Base-by-base conservation (phyloP, 2,113 vertebrate genomes). In the Climacteris rufus region DNA sequence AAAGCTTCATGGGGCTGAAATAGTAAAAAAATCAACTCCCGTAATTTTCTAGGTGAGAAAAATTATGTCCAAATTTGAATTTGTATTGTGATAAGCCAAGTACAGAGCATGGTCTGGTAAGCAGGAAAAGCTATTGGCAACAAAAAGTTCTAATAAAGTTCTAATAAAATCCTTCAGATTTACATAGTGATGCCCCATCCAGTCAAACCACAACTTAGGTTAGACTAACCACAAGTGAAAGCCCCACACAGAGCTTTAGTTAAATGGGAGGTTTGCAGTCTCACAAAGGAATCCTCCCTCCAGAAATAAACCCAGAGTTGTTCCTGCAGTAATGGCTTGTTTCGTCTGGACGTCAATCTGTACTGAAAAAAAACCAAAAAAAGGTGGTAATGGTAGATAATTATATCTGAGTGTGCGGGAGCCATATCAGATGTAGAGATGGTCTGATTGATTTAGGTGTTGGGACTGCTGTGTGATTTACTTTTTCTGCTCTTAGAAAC, bases 331-430 rank as follows among this genome's bases (percentile, higher is more conserved):
- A 94, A 68, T 71, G 77, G 42, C 39, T 91, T 96, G 93, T 97
- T 97, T 94, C 77, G 93, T 95, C 90, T 96, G 76, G 80, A 68
- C 92, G 88, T 83, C 72, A 94, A 40, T 78, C 88, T 81, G 35
- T 66, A 66, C 25, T 76, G 45, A 4, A 57, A 27, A 44, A 70
- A 64, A 83, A 76, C n/a, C n/a, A 35, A 75, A 30, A 57, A n/a
- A 33, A 76, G 39, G 56, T 31, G 2, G 19, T 83, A 94, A 96
- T 90, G 89, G 77, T 40, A 88, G 87, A 81, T 94, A 93, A 95
- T 94, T 94, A 78, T 66, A 89, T 86, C 76, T 86, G 71, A 47
- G 15, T 47, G 10, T 90, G 22, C 52, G 35, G 83, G 68, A 96
- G 52, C 79, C 76, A 84, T 89, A 93, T 93, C 82, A 81, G 85